A percentile compares a stretch with the other conserved stretches of the same genome.
Conservation (phyloP, 2,797 vertebrate genomes). For the Mastacembelus armatus region DNA sequence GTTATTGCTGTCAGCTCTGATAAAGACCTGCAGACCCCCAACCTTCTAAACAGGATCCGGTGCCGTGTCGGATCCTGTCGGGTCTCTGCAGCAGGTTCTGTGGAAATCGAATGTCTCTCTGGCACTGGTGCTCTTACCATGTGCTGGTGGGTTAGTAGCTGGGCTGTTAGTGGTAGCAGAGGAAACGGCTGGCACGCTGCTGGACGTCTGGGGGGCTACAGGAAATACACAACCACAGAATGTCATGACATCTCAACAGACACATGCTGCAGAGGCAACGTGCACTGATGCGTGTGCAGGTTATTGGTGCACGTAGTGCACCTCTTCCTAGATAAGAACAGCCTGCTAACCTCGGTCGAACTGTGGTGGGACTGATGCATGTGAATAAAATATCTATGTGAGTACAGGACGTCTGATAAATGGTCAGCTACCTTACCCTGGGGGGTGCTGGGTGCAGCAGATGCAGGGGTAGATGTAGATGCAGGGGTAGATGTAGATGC, state of each 20-base stretch:
- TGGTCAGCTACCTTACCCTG: conserved; percentile 63
- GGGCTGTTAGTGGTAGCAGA: conserved; percentile 66
- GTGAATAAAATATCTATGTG: no score
- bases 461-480: no score
- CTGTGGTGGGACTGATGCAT: no score
- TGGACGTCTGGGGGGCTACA: conserved; percentile 60
- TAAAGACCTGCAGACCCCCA: no score
- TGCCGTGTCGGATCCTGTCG: not conserved
- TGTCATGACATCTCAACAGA: conserved; percentile 28
- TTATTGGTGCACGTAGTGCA: not conserved
- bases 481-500: no score
- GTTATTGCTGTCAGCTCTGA: no score
- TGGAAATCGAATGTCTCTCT: no score
- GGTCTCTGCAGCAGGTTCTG: not conserved
- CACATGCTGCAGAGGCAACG: no score
- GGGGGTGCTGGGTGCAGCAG: conserved; percentile 38
- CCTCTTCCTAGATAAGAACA: no score
- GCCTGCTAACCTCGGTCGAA: no score
- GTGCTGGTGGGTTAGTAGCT: conserved; percentile 65
- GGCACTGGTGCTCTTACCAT: conserved; percentile 61
- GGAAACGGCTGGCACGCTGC: conserved; percentile 43
- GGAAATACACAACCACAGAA: conserved; percentile 49
- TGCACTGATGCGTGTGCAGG: conserved; percentile 21
- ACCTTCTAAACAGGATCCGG: not conserved
- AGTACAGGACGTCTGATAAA: no score